Evolutionary conservation across 2,888 invertebrate species (phyloP).

Genomic region (Drosophila mimetica): DNA sequence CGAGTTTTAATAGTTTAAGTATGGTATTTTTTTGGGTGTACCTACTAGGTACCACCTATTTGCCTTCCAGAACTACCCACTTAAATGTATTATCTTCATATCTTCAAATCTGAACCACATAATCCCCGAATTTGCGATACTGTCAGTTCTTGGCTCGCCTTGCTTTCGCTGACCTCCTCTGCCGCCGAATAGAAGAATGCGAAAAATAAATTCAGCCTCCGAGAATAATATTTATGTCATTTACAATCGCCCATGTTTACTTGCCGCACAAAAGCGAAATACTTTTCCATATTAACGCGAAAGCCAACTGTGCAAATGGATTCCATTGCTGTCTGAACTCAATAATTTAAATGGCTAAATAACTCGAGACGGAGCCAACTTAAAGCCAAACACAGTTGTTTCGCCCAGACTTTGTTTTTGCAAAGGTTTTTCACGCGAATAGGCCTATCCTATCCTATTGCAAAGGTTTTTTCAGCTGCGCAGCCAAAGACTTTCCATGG

Average conservation of each 20-base stretch:
- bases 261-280: constrained; percentile 28
- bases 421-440: constrained; percentile 21
- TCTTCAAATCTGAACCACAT: neutral
- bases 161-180: constrained; percentile 7
- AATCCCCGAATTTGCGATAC: neutral
- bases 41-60: too few relatives aligned
- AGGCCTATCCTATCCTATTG: constrained; percentile 18
- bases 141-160: neutral
- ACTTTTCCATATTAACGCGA: constrained; percentile 29
- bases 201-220: constrained; percentile 32
- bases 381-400: constrained; percentile 63
- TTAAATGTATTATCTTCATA: too few relatives aligned
- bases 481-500: constrained; percentile 30
- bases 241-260: constrained; percentile 45
- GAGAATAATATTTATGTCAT: constrained; percentile 45
- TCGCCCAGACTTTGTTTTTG: constrained; percentile 20
- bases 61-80: too few relatives aligned
- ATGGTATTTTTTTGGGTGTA: too few relatives aligned
- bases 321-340: constrained; percentile 53
- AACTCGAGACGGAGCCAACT: constrained; percentile 32
- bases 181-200: constrained; percentile 25
- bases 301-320: constrained; percentile 65
- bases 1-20: too few relatives aligned
- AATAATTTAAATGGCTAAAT: constrained; percentile 41
- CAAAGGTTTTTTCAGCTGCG: constrained; percentile 57